Base-by-base conservation (phyloP, 2,888 invertebrate genomes). In the Lacanobia wlatinum region DNA sequence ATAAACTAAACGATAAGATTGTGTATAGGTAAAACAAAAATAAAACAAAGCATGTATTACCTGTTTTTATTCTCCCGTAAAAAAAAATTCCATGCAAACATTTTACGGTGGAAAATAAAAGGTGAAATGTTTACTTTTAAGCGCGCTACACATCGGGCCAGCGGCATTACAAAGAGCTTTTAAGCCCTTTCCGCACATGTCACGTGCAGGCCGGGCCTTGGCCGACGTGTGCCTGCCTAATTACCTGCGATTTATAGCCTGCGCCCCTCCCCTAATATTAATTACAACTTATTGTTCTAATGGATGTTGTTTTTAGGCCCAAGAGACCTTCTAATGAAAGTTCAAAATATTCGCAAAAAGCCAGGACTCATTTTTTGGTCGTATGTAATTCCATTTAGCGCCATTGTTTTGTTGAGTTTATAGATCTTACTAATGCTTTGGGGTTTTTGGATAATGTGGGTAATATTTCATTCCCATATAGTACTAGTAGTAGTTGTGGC, bases 181-280 rank as follows among this genome's bases (percentile, higher is more conserved):
- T 91, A 91, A 91, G 89, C 90, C 90, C 87, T 85, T 89, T 80
- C 82, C 88, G 87, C 90, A 89, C 89, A 89, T 90, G 90, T 93
- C 94, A 94, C 90, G 90, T 83, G 83, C 92, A 91, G 89, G 76
- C 87, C 84, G 67, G 84, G 84, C 76, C 79, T 69, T 75, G 83
- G 65, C 87, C 83, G 83, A 87, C 87, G 83, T 85, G 85, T 82
- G 89, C 84, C 83, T 84, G 87, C 90, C 91, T 95, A 95, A 95
- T 95, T 94, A 94, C 94, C 91, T 91, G 89, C 91, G 90, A 94
- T 94, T 93, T 94, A 94, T 91, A 89, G 85, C 89, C 87, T 89
- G 89, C 87, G 88, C 84, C 83, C 82, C 84, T 61, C 82, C 89
- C 88, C 87, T 89, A 85, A 91, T 92, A 92, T 92, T 93, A 92